Base-by-base conservation (phyloP, 2,888 invertebrate species). In the Campopleginae sp. region DNA sequence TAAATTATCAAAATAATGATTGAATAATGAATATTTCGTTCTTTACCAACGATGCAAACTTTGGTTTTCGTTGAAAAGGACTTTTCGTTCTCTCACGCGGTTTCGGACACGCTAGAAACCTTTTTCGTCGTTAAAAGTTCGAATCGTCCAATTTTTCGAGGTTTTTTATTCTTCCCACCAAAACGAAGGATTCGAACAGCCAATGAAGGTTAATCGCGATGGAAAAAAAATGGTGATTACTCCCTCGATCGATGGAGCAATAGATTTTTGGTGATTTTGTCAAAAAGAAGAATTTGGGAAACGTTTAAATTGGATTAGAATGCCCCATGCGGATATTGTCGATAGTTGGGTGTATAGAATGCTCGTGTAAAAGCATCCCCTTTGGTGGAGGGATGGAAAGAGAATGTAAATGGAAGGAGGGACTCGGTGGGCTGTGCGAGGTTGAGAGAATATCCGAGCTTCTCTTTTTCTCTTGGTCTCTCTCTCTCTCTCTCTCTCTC, bases 391-490 rank as follows among this genome's bases (percentile, higher is more conserved):
- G 12, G 80, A 70, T 80, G 80, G 72, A 74, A 80, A 80, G 88
- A 88, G 90, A 87, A 87, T 86, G 79, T 86, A 68, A 71, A 80
- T 84, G 66, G 72, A 74, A 80, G 79, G 66, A 31, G 75, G 38
- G 58, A 76, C 54, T n/a, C n/a, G n/a, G 61, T 27, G 31, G 12
- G 44, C 54, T 70, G 71, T 46, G 74, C 80, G 65, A 76, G 84
- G 77, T 77, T 75, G 61, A 77, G 76, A 71, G 76, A 80, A 76
- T 75, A 44, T 58, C 19, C 48, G 63, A 51, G 54, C 51, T 19
- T 61, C 89, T 89, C 88, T 84, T 68, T 61, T 61, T 80, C 72
- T 72, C 82, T 66, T 68, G 51, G 66, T 68, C 80, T 42, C 33
- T 33, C 33, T 68, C 86, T 46, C 61, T 80, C 84, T 17, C 66